Conservation (phyloP, 1,140 invertebrate genomes). For the Phenacoccus solenopsis region DNA sequence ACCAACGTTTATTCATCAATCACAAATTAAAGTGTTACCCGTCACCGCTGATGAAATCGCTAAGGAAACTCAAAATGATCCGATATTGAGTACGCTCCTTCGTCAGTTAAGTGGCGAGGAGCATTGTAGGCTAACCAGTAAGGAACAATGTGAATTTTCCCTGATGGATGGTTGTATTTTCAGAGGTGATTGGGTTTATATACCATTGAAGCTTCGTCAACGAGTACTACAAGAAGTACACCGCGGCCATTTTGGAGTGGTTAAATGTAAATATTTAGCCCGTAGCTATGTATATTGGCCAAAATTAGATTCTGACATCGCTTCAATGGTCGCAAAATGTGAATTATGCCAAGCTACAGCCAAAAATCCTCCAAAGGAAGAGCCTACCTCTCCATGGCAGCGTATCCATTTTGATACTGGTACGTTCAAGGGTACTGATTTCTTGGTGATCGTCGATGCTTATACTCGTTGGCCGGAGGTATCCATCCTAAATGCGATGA, state of each 20-base stretch:
- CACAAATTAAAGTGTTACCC: background rate
- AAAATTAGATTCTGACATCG: too few relatives aligned
- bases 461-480: too few relatives aligned
- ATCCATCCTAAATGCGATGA: too few relatives aligned
- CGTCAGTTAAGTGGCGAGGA: background rate
- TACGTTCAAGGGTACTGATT: too few relatives aligned
- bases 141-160: background rate
- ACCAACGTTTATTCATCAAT: background rate
- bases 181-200: background rate
- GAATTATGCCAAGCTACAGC: too few relatives aligned
- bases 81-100: background rate
- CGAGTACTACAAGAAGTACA: background rate
- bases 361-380: too few relatives aligned
- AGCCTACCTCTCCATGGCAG: too few relatives aligned
- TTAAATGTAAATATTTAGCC: slow-evolving; percentile 23
- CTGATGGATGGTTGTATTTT: slow-evolving; percentile 6
- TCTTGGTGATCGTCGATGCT: too few relatives aligned
- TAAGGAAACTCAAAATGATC: background rate
- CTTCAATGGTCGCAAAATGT: too few relatives aligned
- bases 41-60: background rate
- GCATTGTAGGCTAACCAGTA: background rate
- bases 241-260: slow-evolving; percentile 20
- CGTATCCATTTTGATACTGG: too few relatives aligned
- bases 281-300: slow-evolving; percentile 22
- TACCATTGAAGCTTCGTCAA: background rate